Evolutionary conservation across 2,113 vertebrate species (phyloP), one percentile per base, ranked within the genome.

Genomic region (Campylorhamphus procurvoides): DNA sequence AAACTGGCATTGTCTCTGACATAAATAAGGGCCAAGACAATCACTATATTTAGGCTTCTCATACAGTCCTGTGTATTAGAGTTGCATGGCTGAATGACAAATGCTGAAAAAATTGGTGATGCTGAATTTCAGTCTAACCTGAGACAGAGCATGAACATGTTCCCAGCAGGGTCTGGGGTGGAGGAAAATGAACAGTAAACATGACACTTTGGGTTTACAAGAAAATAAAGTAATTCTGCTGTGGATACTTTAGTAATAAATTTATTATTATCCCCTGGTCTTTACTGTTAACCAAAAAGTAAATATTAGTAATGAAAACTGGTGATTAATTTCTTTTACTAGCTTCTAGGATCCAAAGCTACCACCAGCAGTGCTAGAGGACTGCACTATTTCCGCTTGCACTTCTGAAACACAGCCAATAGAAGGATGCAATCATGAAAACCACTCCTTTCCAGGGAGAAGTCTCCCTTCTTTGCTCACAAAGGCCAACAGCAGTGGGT

Each of bases 1-100:
- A 93, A 96, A 44, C 72, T 90, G 91, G 76, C 79, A 84, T 93
- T 94, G 68, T 87, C 85, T 93, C 75, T 81, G 60, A 78, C 23
- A 92, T 15, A 86, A 92, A 66, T 24, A 56, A 93, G 27, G 69
- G 28, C 72, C 83, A 75, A 78, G 83, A 72, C 1, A 25, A 60
- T 46, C 0, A 1, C 81, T 91, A 40, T 79, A 68, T 92, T 94
- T 94, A 87, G 87, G 33, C 9, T 92, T 72, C 56, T 91, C 28
- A 84, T 64, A 44, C 46, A 82, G 84, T 72, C 39, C 59, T 63
- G 47, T 5, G 1, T 84, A 31, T 90, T 74, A 74, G 63, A 74
- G 62, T 19, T 90, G 47, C 72, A 77, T 9, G 22, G 47, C 31
- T 92, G 63, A 77, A 80, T 93, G 79, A 85, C 52, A 82, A 94